Evolutionary conservation across 2,797 vertebrate genomes (phyloP).

Genomic region (Eospalax fontanierii): DNA sequence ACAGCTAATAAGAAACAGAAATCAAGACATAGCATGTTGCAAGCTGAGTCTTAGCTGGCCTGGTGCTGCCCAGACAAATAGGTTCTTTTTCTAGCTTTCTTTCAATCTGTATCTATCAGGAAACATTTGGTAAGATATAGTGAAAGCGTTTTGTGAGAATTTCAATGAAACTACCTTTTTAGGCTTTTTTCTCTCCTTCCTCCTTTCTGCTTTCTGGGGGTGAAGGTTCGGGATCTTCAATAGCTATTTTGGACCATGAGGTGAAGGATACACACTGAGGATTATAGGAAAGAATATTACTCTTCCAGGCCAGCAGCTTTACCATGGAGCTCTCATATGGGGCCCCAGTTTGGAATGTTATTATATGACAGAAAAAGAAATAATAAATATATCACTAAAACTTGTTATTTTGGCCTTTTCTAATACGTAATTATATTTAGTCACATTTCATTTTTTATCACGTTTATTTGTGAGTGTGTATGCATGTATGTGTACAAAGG

Average conservation of each 20-base stretch:
- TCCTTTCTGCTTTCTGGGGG: neutral
- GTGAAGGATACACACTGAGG: neutral
- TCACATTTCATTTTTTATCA: neutral
- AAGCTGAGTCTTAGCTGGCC: neutral
- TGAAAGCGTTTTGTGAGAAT: conserved; percentile 9
- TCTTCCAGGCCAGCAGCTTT: neutral
- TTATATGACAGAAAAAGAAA: neutral
- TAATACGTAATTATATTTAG: neutral
- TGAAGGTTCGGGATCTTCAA: conserved; percentile 12
- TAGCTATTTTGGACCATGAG: neutral
- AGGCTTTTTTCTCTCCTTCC: neutral
- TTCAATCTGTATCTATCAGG: neutral
- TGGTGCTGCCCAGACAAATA: neutral
- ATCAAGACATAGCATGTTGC: neutral
- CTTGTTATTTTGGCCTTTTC: neutral
- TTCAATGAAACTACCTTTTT: neutral
- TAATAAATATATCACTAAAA: neutral
- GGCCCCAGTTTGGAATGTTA: neutral
- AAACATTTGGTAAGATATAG: neutral
- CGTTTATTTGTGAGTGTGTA: neutral
- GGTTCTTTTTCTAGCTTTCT: neutral
- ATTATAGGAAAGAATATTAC: neutral
- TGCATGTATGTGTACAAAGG: neutral
- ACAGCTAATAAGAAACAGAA: conserved; percentile 13
- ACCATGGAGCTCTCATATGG: neutral